These are phyloP conservation scores for Poeciliopsis paucimaculata DNA, from an alignment of 2,797 vertebrate species.

Conservation along the genomic window DNA sequence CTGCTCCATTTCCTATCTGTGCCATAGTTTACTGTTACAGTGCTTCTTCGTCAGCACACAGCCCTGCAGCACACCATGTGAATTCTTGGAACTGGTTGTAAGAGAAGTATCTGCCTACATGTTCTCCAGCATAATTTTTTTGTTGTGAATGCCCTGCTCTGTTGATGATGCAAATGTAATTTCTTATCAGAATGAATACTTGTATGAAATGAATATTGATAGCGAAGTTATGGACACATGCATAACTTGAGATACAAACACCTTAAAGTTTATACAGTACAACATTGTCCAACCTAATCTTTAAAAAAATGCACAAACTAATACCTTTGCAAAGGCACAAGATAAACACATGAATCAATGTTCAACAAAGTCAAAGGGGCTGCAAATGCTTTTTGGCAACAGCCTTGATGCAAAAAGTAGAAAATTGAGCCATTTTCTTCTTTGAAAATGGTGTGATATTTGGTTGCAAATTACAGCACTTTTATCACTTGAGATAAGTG, in stretches of 20 bases:
- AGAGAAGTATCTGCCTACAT: neutral
- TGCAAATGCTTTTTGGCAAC: slow-evolving; percentile 26
- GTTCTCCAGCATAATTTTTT: neutral
- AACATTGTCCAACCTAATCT: neutral
- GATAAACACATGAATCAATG: slow-evolving; percentile 27
- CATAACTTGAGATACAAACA: neutral
- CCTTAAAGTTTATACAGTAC: slow-evolving; percentile 8
- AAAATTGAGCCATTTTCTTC: slow-evolving; percentile 60
- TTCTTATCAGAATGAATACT: neutral
- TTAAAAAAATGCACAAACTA: neutral
- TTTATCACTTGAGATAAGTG: slow-evolving; percentile 48
- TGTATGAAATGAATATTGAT: neutral
- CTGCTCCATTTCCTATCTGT: slow-evolving; percentile 77
- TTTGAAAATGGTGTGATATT: slow-evolving; percentile 42
- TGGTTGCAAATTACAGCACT: slow-evolving; percentile 52
- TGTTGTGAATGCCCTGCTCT: neutral
- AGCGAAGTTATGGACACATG: neutral
- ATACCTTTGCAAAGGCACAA: slow-evolving; percentile 7
- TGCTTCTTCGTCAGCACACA: slow-evolving; percentile 42
- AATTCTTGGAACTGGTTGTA: slow-evolving; percentile 20
- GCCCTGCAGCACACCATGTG: slow-evolving; percentile 19
- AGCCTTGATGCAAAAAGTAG: slow-evolving; percentile 35
- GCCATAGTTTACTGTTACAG: slow-evolving; percentile 66
- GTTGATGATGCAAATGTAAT: neutral
- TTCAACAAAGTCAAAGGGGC: slow-evolving; percentile 15